Evolutionary conservation across 2,797 vertebrate species (phyloP).

Genomic region (Eidolon dupreanum): DNA sequence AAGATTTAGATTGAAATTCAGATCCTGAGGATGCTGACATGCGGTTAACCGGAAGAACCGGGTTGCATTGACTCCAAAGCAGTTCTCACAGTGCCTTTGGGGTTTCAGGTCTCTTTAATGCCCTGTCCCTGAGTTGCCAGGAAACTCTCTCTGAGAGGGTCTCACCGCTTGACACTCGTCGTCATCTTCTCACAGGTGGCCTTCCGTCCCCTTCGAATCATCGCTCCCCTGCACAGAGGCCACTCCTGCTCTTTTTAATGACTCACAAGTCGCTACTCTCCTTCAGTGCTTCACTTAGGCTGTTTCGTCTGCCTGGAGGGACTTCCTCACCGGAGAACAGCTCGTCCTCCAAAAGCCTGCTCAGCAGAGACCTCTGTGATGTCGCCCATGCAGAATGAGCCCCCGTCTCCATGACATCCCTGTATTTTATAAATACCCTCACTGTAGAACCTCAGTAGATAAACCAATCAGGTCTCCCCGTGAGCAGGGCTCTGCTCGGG

Average conservation of each 20-base stretch:
- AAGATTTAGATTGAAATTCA: neutral
- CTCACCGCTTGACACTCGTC: accelerated
- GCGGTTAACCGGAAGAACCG: neutral
- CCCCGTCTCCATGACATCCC: neutral
- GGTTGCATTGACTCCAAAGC: neutral
- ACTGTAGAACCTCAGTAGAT: neutral
- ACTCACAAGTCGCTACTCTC: neutral
- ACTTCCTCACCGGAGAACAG: neutral
- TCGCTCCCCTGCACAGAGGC: neutral
- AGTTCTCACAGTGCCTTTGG: neutral
- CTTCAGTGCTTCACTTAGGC: neutral
- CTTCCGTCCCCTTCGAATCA: neutral
- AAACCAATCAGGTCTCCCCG: neutral
- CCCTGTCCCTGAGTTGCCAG: neutral
- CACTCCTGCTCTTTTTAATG: too few species aligned
- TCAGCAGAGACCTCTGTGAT: neutral
- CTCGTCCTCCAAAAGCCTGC: neutral
- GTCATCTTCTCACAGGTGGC: neutral
- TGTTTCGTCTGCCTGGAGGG: neutral
- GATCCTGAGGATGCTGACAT: neutral
- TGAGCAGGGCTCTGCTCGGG: neutral
- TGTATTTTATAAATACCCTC: neutral
- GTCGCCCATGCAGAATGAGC: neutral
- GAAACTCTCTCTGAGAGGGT: neutral
- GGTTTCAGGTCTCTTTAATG: neutral